Base-by-base conservation (phyloP, 2,797 vertebrate species). In the Crocodylus rhombifer region DNA sequence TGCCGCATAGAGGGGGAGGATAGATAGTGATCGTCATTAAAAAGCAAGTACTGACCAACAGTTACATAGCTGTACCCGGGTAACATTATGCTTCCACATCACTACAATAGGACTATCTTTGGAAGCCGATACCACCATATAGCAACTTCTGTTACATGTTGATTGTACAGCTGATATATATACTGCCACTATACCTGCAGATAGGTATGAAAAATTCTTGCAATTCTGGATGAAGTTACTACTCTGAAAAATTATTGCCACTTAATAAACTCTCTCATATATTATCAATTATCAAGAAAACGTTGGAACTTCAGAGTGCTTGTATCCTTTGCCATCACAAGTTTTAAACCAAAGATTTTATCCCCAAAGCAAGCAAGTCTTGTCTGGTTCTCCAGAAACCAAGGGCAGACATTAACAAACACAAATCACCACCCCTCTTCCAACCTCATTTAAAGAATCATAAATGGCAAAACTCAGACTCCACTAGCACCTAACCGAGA, bases 31-130 rank as follows among this genome's bases (percentile, higher is more conserved):
- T 18, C 80, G 73, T 81, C 81, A 75, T 74, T 88, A 94, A 92
- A 86, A 93, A 93, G 64, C 94, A 84, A 91, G 36, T n/a, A 33
- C 0, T 60, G 28, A 65, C 6, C 60, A 91, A 91, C 62, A 89
- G 63, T 64, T n/a, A 64, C 26, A 15, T 8, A n/a, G 28, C 6
- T 28, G 14, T n/a, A 64, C 77, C 28, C 64, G 64, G n/a, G 71
- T 65, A 85, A 71, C 30, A 86, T 78, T 91, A 89, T 30, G 57
- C 26, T 65, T 86, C 5, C 58, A 79, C 77, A 10, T 12, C 81
- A 30, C 55, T 84, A 63, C 7, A 84, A 51, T 71, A 28, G 26
- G 28, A 95, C 60, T 81, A 94, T 84, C 57, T 4, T 1, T 63
- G 63, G 26, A 28, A 64, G 26, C 26, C n/a, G 7, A 65, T 65